Conservation (phyloP, 2,888 invertebrate species). For the Drosophila trichaetosa region DNA sequence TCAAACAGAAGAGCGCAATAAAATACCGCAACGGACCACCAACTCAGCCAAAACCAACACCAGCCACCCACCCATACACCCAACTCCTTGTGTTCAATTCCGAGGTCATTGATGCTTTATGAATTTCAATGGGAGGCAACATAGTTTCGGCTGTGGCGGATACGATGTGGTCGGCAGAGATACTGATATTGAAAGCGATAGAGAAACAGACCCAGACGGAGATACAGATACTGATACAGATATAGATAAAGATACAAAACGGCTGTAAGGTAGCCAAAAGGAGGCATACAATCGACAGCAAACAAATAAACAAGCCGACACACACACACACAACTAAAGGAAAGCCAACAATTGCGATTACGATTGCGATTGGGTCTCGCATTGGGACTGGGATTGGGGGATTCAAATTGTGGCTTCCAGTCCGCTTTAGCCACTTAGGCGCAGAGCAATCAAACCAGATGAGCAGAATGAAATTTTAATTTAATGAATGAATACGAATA, state of each 20-base stretch:
- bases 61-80: neutral
- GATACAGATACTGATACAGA: slow-evolving; percentile 22
- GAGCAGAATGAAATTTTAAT: slow-evolving; percentile 79
- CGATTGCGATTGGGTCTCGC: slow-evolving; percentile 64
- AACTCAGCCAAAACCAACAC: neutral
- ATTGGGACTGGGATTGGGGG: slow-evolving; percentile 46
- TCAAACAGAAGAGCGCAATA: slow-evolving; percentile 65
- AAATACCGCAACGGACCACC: slow-evolving; percentile 21
- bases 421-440: slow-evolving; percentile 64
- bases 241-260: slow-evolving; percentile 33
- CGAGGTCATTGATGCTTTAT: slow-evolving; percentile 69
- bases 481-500: slow-evolving; percentile 76
- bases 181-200: slow-evolving; percentile 25
- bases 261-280: slow-evolving; percentile 36
- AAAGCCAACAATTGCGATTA: slow-evolving; percentile 73
- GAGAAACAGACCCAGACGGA: slow-evolving; percentile 31
- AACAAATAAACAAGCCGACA: slow-evolving; percentile 60
- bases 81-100: neutral
- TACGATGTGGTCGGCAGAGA: slow-evolving; percentile 44
- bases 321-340: slow-evolving; percentile 28
- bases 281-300: slow-evolving; percentile 53
- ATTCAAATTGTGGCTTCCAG: slow-evolving; percentile 59
- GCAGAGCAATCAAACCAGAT: slow-evolving; percentile 76
- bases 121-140: slow-evolving; percentile 71
- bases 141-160: slow-evolving; percentile 59